These are phyloP conservation scores for Limosa lapponica DNA, from an alignment of 2,797 vertebrate genomes.

Conservation along the genomic window DNA sequence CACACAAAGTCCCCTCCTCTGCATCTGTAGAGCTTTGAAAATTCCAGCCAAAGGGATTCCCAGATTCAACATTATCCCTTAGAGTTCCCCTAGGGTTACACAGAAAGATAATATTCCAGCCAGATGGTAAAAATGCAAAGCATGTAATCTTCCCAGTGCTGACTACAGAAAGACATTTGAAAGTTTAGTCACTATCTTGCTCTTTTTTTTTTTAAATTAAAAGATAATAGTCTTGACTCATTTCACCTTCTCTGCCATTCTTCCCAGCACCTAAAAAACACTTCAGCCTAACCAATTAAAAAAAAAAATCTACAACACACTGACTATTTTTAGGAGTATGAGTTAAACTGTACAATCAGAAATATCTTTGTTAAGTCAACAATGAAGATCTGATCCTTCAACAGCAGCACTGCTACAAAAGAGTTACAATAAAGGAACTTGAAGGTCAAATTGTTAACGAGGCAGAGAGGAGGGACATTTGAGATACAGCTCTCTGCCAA, in stretches of 20 bases:
- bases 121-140: slow-evolving; percentile 49
- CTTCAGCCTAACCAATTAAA: slow-evolving; percentile 35
- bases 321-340: slow-evolving; percentile 55
- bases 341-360: slow-evolving; percentile 69
- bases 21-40: not conserved
- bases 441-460: slow-evolving; percentile 58
- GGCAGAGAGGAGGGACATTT: slow-evolving; percentile 36
- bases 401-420: slow-evolving; percentile 66
- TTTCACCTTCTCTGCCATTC: not conserved
- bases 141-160: not conserved
- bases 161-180: not conserved
- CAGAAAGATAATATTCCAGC: not conserved
- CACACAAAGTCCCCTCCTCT: not conserved
- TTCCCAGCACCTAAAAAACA: slow-evolving; percentile 38
- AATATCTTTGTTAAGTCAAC: slow-evolving; percentile 52
- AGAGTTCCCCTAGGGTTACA: not conserved
- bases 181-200: not conserved
- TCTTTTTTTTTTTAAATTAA: slow-evolving; percentile 11
- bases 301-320: slow-evolving; percentile 43
- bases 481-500: slow-evolving; percentile 38
- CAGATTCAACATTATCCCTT: not conserved
- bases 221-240: not conserved
- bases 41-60: not conserved
- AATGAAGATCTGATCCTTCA: slow-evolving; percentile 62
- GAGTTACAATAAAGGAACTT: slow-evolving; percentile 59